A percentile compares a stretch with the other conserved stretches of the same genome.
These are phyloP conservation scores for Hapalemur alaotrensis DNA, from an alignment of 2,797 vertebrate species.

Conservation along the genomic window DNA sequence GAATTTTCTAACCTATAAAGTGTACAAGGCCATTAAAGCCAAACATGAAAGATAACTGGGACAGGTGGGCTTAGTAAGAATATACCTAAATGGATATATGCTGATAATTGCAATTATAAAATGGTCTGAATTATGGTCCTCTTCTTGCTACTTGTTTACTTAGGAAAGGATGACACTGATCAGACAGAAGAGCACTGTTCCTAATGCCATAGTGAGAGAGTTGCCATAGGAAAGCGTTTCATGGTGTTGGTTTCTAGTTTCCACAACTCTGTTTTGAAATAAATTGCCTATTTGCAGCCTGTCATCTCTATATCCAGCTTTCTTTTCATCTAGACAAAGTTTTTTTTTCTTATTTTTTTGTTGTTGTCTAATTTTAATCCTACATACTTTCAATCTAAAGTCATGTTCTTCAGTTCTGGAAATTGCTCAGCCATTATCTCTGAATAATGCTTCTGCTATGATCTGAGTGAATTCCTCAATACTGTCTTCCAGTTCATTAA, in stretches of 20 bases:
- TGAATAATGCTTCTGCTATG: background rate
- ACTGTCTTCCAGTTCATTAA: background rate
- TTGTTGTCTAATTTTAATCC: background rate
- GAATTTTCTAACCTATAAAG: background rate
- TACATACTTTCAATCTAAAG: background rate
- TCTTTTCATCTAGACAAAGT: background rate
- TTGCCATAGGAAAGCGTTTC: background rate
- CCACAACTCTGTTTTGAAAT: background rate
- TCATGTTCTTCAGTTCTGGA: background rate
- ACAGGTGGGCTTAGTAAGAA: background rate
- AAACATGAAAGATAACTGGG: background rate
- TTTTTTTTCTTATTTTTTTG: background rate
- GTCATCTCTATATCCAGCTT: background rate
- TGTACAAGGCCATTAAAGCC: conserved; percentile 8
- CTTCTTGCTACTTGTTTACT: background rate
- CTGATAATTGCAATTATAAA: background rate
- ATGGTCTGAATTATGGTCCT: background rate
- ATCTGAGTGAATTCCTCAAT: background rate
- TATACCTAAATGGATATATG: background rate
- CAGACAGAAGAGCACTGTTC: background rate
- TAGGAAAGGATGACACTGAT: background rate
- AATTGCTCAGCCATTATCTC: background rate
- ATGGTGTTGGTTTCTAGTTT: background rate
- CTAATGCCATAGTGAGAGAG: background rate
- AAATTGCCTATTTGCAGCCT: background rate